These are phyloP conservation scores for Pseudomyrmex concolor DNA, from an alignment of 1,140 invertebrate species.

Conservation along the genomic window DNA sequence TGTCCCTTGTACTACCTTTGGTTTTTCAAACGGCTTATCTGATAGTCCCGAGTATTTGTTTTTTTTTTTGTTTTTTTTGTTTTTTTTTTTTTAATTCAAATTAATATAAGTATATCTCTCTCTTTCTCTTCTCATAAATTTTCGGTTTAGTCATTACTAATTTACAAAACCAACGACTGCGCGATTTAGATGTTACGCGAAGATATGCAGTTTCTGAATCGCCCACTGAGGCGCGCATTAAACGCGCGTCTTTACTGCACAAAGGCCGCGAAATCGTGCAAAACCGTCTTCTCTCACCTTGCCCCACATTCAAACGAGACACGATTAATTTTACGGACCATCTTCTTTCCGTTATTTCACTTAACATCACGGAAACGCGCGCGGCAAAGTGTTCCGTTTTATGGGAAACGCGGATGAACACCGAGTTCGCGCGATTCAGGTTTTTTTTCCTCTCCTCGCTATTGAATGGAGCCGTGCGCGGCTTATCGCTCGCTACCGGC, in stretches of 20 bases:
- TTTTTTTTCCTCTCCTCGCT: slow-evolving; percentile 31
- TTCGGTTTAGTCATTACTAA: background rate
- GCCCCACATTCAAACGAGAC: slow-evolving; percentile 20
- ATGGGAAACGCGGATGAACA: slow-evolving; percentile 50
- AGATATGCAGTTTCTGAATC: background rate
- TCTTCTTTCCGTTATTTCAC: slow-evolving; percentile 49
- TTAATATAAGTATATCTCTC: background rate
- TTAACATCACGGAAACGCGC: slow-evolving; percentile 39
- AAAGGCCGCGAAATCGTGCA: slow-evolving; percentile 7
- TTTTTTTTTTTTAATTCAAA: background rate
- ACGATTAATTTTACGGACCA: slow-evolving; percentile 47
- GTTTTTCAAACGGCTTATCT: slow-evolving; percentile 28
- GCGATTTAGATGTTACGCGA: too few species aligned
- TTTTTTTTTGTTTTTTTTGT: background rate
- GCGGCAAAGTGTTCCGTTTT: slow-evolving; percentile 54
- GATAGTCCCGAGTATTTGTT: background rate
- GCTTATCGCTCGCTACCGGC: slow-evolving; percentile 72
- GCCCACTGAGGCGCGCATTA: background rate
- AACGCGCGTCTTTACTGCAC: background rate
- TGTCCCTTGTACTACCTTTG: slow-evolving; percentile 52
- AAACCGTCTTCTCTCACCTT: background rate
- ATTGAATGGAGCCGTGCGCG: slow-evolving; percentile 70
- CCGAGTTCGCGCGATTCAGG: slow-evolving; percentile 37
- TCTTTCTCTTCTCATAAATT: background rate
- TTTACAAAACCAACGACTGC: background rate